Percentiles rank a stretch among this genome's conserved stretches.
Evolutionary conservation across 2,113 vertebrate species (phyloP).

Genomic region (Eclectus roratus): DNA sequence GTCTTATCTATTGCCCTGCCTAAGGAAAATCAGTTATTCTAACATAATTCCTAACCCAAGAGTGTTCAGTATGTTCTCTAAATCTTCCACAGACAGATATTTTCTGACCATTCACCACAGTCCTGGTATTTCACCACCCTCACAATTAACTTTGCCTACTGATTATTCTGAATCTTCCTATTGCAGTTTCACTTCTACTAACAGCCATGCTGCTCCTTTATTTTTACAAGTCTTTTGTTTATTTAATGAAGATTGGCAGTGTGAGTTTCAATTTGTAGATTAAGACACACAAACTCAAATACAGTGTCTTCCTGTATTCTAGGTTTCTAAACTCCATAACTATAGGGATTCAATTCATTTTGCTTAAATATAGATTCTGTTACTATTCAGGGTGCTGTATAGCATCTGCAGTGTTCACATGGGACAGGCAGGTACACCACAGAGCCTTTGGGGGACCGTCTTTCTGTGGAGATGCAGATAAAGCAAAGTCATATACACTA

Average conservation of each 20-base stretch:
- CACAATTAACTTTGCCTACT: background rate
- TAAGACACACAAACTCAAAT: background rate
- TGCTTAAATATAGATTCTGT: background rate
- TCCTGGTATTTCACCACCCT: background rate
- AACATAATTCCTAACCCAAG: background rate
- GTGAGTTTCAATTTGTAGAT: background rate
- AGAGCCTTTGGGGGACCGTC: background rate
- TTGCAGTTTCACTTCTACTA: background rate
- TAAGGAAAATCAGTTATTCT: background rate
- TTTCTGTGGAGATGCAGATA: background rate
- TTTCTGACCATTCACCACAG: background rate
- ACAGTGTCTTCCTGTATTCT: background rate
- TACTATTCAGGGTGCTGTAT: background rate
- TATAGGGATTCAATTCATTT: background rate
- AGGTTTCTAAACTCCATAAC: background rate
- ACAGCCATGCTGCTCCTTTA: fast-evolving
- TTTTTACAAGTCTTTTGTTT: background rate
- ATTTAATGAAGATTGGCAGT: background rate
- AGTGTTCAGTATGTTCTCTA: background rate
- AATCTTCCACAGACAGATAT: background rate
- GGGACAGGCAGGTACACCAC: fast-evolving
- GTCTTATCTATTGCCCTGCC: background rate
- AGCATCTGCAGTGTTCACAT: background rate
- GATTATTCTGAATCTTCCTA: background rate
- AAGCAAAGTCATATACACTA: fast-evolving